Evolutionary conservation across 2,797 vertebrate genomes (phyloP).

Genomic region (Sebastes taczanowskii): DNA sequence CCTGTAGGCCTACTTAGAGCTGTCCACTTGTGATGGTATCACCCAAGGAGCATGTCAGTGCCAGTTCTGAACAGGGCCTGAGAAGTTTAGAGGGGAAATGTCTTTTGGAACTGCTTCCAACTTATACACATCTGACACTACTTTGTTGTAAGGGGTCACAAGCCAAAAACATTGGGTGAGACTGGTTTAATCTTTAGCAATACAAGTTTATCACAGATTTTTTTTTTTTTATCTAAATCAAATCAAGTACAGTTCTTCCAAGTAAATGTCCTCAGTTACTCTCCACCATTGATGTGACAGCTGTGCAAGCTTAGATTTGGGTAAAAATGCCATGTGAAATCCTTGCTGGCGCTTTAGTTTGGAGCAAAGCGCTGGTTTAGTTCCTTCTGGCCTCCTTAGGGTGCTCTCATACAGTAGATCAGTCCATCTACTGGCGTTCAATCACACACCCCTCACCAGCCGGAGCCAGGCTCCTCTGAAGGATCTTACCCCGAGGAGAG

Average conservation of each 20-base stretch:
- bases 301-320: background rate
- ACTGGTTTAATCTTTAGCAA: background rate
- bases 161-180: too few species aligned
- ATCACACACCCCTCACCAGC: slow-evolving; percentile 29
- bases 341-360: background rate
- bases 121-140: background rate
- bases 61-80: background rate
- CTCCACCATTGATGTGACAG: background rate
- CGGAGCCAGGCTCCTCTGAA: slow-evolving; percentile 23
- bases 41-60: background rate
- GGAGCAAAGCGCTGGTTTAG: background rate
- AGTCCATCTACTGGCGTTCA: slow-evolving; percentile 35
- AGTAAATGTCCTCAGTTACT: background rate
- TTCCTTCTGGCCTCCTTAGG: slow-evolving; percentile 19
- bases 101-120: background rate
- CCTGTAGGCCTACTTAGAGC: too few species aligned
- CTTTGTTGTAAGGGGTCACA: too few species aligned
- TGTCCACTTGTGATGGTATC: background rate
- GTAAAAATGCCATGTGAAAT: background rate
- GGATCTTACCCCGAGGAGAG: slow-evolving; percentile 25
- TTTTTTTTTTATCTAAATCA: background rate
- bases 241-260: background rate
- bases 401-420: slow-evolving; percentile 24
- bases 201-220: background rate
- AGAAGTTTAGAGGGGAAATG: background rate